These are phyloP conservation scores for Mercenaria mercenaria DNA, from an alignment of 1,140 invertebrate species.

Conservation along the genomic window DNA sequence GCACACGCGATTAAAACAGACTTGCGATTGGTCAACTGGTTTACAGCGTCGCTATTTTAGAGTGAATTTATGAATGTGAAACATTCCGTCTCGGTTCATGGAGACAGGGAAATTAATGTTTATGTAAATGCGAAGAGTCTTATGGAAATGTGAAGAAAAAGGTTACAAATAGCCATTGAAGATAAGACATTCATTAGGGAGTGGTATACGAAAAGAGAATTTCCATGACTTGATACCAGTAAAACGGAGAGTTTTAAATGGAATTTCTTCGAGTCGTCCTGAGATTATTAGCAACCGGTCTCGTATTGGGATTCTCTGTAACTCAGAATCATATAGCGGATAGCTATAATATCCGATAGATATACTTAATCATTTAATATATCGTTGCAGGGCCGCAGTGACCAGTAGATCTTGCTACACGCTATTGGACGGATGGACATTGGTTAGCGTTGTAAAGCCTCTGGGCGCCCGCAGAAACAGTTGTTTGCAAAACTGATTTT, in stretches of 20 bases:
- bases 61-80: background rate
- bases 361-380: conserved; percentile 27
- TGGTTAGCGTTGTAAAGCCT: background rate
- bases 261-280: background rate
- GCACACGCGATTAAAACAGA: background rate
- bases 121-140: conserved; percentile 10
- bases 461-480: background rate
- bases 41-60: conserved; percentile 3
- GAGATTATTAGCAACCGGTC: background rate
- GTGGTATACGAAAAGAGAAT: background rate
- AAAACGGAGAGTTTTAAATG: conserved; percentile 4
- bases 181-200: conserved; percentile 14
- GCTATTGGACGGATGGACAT: background rate
- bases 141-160: conserved; percentile 14
- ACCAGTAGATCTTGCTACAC: background rate
- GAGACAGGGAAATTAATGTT: conserved; percentile 17
- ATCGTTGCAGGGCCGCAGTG: background rate
- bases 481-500: too few species aligned
- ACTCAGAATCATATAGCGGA: background rate
- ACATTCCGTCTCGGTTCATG: conserved; percentile 12
- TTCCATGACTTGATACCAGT: background rate
- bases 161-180: background rate
- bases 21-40: background rate
- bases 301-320: background rate
- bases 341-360: conserved; percentile 1